phyloP scores from a whole-genome alignment of 2,113 vertebrate genomes.

The Pelvicachromis taeniatus region DNA sequence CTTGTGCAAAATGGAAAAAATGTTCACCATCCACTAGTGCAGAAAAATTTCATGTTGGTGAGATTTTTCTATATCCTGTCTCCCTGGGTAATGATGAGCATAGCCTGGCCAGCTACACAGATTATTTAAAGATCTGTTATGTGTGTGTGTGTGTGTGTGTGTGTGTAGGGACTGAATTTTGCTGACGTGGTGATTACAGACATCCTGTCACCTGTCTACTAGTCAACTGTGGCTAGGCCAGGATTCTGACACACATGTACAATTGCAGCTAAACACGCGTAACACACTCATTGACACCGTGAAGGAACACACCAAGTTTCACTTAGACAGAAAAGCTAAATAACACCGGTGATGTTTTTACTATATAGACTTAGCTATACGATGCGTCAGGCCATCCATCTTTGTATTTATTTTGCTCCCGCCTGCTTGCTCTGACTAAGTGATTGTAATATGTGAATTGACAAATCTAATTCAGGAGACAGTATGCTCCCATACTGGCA shows the following conservation, averaged over 20 bases:
- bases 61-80: conserved; percentile 45
- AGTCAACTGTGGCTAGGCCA: conserved; percentile 32
- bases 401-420: conserved; percentile 2
- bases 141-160: neutral
- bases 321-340: neutral
- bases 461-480: conserved; percentile 39
- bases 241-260: neutral
- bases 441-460: conserved; percentile 45
- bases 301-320: neutral
- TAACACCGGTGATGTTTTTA: neutral
- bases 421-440: conserved; percentile 25
- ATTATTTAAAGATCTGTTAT: conserved; percentile 17
- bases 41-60: conserved; percentile 31
- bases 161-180: neutral
- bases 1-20: conserved; percentile 12
- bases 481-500: neutral
- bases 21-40: conserved; percentile 21
- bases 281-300: neutral
- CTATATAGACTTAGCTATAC: neutral
- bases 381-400: conserved; percentile 29
- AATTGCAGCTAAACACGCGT: neutral
- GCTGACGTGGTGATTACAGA: conserved; percentile 53
- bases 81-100: conserved; percentile 57
- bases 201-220: conserved; percentile 42
- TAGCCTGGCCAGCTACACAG: conserved; percentile 38